phyloP scores from a whole-genome alignment of 2,888 invertebrate genomes.

The Campoplex capitator region DNA sequence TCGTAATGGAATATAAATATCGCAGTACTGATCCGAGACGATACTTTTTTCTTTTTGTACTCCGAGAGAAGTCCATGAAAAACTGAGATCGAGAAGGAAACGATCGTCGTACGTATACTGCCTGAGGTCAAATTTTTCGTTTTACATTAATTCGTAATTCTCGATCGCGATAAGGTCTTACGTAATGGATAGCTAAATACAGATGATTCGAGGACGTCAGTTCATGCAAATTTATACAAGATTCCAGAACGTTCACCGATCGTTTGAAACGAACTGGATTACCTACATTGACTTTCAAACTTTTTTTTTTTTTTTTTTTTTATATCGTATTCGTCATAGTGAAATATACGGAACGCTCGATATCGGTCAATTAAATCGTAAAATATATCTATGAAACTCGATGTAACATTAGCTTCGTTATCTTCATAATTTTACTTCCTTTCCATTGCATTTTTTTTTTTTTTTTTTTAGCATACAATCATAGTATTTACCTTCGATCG shows the following conservation, averaged over 20 bases:
- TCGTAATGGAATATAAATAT: not conserved
- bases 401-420: not conserved
- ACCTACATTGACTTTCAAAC: not conserved
- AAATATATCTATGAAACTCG: not conserved
- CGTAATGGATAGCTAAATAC: conserved; percentile 4
- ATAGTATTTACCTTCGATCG: conserved; percentile 2
- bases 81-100: not conserved
- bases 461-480: not conserved
- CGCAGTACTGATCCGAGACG: not conserved
- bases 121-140: conserved; percentile 7
- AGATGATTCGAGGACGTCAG: conserved; percentile 13
- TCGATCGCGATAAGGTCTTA: conserved; percentile 18
- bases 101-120: not conserved
- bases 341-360: not conserved
- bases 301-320: not conserved
- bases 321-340: not conserved
- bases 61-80: not conserved
- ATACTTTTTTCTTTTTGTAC: not conserved
- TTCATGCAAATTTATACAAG: conserved; percentile 35
- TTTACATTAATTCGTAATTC: conserved; percentile 5
- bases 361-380: not conserved
- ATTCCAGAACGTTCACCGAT: conserved; percentile 55
- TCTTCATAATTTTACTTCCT: not conserved
- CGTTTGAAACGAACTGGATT: conserved; percentile 16
- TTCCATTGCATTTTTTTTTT: not conserved